Evolutionary conservation across 2,113 vertebrate genomes (phyloP), one percentile per base, ranked within the genome.

Genomic region (Catharus fuscescens): DNA sequence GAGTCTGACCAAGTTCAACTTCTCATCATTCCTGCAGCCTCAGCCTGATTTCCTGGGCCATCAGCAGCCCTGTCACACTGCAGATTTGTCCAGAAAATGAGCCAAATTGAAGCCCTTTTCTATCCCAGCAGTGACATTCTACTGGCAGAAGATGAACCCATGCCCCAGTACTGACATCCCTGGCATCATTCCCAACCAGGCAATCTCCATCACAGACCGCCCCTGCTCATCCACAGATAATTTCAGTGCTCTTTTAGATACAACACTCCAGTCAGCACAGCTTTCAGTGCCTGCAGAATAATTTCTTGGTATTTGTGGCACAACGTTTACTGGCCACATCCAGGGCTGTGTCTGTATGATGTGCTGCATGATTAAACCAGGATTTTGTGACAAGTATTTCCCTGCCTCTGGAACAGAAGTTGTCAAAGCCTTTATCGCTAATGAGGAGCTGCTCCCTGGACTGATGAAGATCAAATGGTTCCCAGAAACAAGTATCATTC

Each of bases 401-500:
- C 40, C 45, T 4, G 4, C 0, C 1, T 66, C 60, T 54, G 60
- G 79, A 91, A 80, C 64, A 91, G 50, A 90, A 86, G 69, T 8
- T 91, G 95, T 91, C 80, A 80, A 89, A 66, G 18, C 38, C 84
- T 71, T 64, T 87, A 91, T 87, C 73, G 4, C 40, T 79, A 89
- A 89, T 0, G 9, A 93, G 73, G 40, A 87, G 45, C 48, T 45
- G n/a, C 56, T 94, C 80, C 73, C 73, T 0, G 4, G 34, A 36
- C 1, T 48, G 78, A 81, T 56, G 84, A 85, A 90, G 93, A 94
- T 76, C 29, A 29, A 94, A 84, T 10, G 40, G 45, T 95, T 96
- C 95, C 95, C 92, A 93, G 95, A 95, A 94, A 81, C 64, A 59
- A 86, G 7, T 8, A 50, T 45, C 25, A 52, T 66, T 84, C 34